phyloP scores from a whole-genome alignment of 2,888 invertebrate genomes.

The Idaea dimidiata region DNA sequence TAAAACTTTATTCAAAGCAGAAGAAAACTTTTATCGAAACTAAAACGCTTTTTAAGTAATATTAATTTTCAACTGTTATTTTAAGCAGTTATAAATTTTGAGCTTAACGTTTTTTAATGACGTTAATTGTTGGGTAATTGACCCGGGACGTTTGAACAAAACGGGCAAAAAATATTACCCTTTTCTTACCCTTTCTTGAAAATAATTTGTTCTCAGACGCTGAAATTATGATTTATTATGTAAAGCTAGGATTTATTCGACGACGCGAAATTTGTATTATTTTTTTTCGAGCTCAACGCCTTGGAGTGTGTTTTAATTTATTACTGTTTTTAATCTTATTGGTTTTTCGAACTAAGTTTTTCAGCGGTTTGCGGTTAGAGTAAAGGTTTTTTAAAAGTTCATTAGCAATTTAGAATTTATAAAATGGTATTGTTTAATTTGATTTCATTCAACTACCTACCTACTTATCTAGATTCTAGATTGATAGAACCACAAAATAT shows the following conservation, averaged over 20 bases:
- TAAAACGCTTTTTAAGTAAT: background rate
- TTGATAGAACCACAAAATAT: no score
- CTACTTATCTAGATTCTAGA: no score
- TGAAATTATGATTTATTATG: constrained; percentile 14
- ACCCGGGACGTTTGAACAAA: background rate
- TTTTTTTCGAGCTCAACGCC: background rate
- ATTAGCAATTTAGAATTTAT: background rate
- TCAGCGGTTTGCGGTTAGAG: background rate
- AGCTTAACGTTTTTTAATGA: constrained; percentile 10
- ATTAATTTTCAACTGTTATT: background rate
- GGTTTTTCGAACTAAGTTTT: background rate
- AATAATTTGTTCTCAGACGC: background rate
- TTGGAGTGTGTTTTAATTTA: background rate
- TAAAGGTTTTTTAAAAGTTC: background rate
- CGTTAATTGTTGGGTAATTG: constrained; percentile 29
- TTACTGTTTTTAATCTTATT: background rate
- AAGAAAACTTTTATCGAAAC: background rate
- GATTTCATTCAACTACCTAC: no score
- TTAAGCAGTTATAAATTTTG: background rate
- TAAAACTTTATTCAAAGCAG: background rate
- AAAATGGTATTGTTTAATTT: background rate
- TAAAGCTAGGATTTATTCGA: constrained; percentile 11
- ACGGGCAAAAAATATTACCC: background rate
- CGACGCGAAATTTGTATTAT: background rate
- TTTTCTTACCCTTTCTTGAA: background rate